These are phyloP conservation scores for Chaunax sp. DNA, from an alignment of 2,797 vertebrate genomes.

Conservation along the genomic window DNA sequence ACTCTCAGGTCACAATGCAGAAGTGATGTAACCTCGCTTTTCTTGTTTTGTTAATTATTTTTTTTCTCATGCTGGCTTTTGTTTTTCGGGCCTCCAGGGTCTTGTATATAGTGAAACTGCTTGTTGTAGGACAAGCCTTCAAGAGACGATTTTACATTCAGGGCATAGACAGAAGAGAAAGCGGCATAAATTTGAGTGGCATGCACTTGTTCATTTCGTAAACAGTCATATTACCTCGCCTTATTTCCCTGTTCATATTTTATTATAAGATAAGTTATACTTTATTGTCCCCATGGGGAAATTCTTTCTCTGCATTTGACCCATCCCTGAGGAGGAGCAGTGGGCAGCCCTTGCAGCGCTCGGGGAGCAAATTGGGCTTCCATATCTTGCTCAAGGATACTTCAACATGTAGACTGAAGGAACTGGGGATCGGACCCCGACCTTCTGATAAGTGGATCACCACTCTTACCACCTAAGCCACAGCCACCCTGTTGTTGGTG, in stretches of 20 bases:
- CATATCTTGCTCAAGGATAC: no score
- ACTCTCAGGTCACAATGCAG: conserved; percentile 26
- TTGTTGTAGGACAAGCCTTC: conserved; percentile 18
- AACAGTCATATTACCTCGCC: background rate
- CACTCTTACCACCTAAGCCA: no score
- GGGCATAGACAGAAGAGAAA: conserved; percentile 11
- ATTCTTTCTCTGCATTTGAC: no score
- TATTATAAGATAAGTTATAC: no score
- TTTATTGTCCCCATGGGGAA: no score
- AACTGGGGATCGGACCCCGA: no score
- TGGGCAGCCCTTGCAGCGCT: no score
- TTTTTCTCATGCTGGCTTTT: conserved; percentile 25
- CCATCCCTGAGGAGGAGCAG: no score
- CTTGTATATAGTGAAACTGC: conserved; percentile 9
- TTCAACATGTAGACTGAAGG: no score
- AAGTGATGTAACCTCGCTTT: conserved; percentile 39
- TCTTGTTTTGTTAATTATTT: conserved; percentile 41
- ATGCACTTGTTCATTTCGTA: background rate
- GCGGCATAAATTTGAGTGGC: conserved; percentile 28
- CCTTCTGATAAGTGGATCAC: no score
- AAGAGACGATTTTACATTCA: conserved; percentile 31
- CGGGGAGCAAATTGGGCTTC: no score
- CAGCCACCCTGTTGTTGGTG: no score
- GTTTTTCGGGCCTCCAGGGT: conserved; percentile 7
- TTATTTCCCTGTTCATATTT: background rate